phyloP scores from a whole-genome alignment of 1,140 invertebrate genomes.

The Dreissena rostriformis region DNA sequence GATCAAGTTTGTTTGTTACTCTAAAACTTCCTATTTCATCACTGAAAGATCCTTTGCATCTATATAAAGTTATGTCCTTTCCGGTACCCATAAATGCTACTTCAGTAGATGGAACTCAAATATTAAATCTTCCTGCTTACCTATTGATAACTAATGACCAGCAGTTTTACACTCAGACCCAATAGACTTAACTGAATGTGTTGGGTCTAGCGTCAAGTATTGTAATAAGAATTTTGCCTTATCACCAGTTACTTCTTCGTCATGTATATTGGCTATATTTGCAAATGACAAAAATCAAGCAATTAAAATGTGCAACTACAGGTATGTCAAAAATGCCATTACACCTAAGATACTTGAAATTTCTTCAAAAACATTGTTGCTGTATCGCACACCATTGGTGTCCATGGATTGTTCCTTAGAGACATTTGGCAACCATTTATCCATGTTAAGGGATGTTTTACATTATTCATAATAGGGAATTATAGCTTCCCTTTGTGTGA shows the following conservation, averaged over 20 bases:
- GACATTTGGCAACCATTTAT: no score
- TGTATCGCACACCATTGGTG: constrained; percentile 38
- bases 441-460: no score
- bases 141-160: constrained; percentile 22
- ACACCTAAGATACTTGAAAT: constrained; percentile 38
- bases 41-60: not conserved
- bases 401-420: constrained; percentile 39
- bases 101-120: constrained; percentile 38
- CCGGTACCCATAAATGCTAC: constrained; percentile 38
- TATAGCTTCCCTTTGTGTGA: no score
- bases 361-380: constrained; percentile 26
- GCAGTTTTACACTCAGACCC: constrained; percentile 13
- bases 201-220: not conserved
- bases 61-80: constrained; percentile 23
- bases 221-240: constrained; percentile 38
- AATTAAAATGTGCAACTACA: constrained; percentile 40
- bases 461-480: no score
- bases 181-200: constrained; percentile 23
- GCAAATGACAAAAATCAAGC: constrained; percentile 39
- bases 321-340: constrained; percentile 39
- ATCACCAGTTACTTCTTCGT: constrained; percentile 16
- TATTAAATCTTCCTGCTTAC: constrained; percentile 20
- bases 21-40: constrained; percentile 8
- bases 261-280: constrained; percentile 39
- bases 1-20: constrained; percentile 10